Base-by-base conservation (phyloP, 2,113 vertebrate species). In the Aptenodytes patagonicus region DNA sequence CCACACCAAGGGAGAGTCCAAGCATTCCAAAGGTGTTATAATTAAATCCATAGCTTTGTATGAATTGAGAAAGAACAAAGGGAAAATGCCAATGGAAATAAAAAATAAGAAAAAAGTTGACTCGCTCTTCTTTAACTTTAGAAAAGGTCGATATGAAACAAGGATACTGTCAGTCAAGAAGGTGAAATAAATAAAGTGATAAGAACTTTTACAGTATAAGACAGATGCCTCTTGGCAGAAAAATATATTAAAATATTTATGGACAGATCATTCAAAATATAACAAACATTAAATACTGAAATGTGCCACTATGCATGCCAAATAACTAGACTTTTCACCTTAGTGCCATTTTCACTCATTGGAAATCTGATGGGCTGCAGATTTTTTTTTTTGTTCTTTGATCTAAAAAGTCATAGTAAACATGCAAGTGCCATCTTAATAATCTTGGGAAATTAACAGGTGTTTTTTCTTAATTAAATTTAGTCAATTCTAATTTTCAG, bases 221-320 rank as follows among this genome's bases (percentile, higher is more conserved):
- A 93, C 44, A 95, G 68, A 89, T 96, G 95, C 75, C 85, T 90
- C 79, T 83, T 80, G 84, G 87, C 90, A 76, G 71, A 92, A 89
- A 93, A 94, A 78, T 32, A 20, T 28, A 96, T 69, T 66, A 47
- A 95, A 97, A 38, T 61, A 96, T 82, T 91, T 94, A 94, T 76
- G 70, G 90, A 81, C 49, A 94, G 78, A 34, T 91, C 65, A 90
- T 87, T 95, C 62, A 93, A 95, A 97, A 87, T 40, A 54, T 21
- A 94, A 83, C 54, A 75, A 95, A 60, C 31, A 89, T 76, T 83
- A 93, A 95, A 89, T 26, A 75, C 44, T 94, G 87, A 95, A 95
- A 96, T 93, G 65, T 90, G 76, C 58, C 93, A 95, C 44, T 47
- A 21, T 21, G 38, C 14, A 32, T 77, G 76, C 54, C 62, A 86